Evolutionary conservation across 37 sponge, comb jelly and placozoan species (phyloP), one percentile per base, ranked within the genome.

Genomic region (Tethya wilhelma): DNA sequence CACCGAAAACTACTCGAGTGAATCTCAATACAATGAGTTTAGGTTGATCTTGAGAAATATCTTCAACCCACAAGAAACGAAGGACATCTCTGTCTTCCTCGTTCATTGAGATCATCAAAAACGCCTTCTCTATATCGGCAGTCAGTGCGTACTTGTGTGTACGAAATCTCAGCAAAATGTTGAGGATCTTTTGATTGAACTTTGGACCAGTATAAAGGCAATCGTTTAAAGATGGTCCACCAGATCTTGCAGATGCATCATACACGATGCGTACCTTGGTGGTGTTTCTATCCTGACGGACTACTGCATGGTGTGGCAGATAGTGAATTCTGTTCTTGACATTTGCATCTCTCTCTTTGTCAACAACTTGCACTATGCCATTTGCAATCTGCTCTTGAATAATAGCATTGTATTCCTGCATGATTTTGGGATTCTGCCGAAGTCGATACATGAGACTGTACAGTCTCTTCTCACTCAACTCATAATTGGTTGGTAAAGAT

Each of bases 1-100:
- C 86, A 28, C 86, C 86, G 55, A 85, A 85, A n/a, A 85, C 78
- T 9, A 85, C 86, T 28, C 78, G 38, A 11, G 85, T n/a, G n/a
- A n/a, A n/a, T n/a, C n/a, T n/a, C n/a, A n/a, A n/a, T n/a, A n/a
- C 25, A 57, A 85, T 14, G 1, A 70, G 41, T 25, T 41, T 28
- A 8, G 64, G 62, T 7, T 77, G 38, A 32, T 77, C 56, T 29
- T 41, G 20, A 32, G 28, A 30, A 6, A 85, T 56, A 44, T 77
- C 64, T 25, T 85, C 71, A 8, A 77, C 20, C 86, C 78, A 85
- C 38, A 85, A 53, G 59, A 85, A 85, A 9, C 78, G 71, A 11
- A 78, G 62, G 12, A 73, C 86, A 67, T 84, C 84, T 68, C 77
- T 33, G 45, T 84, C 84, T 36, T 63, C 32, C 39, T 43, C 56